Conservation (phyloP, 37 sponge, comb jelly and placozoan genomes). For the Halisarca cf. caerulea region DNA sequence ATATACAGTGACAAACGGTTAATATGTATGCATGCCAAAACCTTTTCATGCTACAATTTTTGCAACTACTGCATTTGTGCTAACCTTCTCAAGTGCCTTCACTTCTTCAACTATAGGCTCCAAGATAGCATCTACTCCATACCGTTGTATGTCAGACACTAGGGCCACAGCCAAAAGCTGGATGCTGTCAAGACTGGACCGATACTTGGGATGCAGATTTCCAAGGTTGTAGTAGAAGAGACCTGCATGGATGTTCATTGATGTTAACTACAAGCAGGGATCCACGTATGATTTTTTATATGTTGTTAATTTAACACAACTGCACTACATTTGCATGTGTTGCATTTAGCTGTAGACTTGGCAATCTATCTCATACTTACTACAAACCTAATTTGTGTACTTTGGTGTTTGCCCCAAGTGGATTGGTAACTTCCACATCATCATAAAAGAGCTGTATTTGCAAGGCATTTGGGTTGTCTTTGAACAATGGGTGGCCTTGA, state of each 20-base stretch:
- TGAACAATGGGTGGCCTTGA: slow-evolving; percentile 32
- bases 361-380: too few relatives aligned
- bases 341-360: too few relatives aligned
- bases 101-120: too few relatives aligned
- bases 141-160: slow-evolving; percentile 8
- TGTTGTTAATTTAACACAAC: neutral
- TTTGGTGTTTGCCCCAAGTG: slow-evolving; percentile 46
- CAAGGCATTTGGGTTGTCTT: slow-evolving; percentile 14
- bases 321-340: neutral
- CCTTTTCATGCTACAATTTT: too few relatives aligned
- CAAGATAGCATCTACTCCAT: slow-evolving; percentile 35
- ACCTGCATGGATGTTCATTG: neutral
- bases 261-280: neutral
- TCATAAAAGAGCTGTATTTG: slow-evolving; percentile 66
- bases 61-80: too few relatives aligned
- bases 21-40: too few relatives aligned
- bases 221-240: slow-evolving; percentile 56
- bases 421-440: slow-evolving; percentile 68
- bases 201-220: slow-evolving; percentile 39
- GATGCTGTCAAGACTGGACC: slow-evolving; percentile 34
- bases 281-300: neutral
- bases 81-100: too few relatives aligned
- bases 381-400: slow-evolving; percentile 66
- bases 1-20: too few relatives aligned
- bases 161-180: slow-evolving; percentile 41